Conservation (phyloP, 1,140 invertebrate species). For the Holcopasites calliopsidis region DNA sequence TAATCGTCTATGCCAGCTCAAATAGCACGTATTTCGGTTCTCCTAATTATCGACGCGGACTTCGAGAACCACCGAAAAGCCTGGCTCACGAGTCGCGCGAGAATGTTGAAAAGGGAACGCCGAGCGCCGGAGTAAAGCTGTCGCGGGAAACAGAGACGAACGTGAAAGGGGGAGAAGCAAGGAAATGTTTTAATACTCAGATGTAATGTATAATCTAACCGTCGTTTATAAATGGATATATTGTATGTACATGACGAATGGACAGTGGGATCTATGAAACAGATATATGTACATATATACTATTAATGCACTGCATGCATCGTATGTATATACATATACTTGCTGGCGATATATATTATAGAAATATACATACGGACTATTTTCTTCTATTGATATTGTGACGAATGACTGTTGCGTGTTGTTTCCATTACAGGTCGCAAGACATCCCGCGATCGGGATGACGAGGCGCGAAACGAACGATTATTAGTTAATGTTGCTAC, state of each 20-base stretch:
- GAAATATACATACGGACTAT: constrained; percentile 71
- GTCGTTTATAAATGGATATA: constrained; percentile 70
- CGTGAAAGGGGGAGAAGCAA: constrained; percentile 16
- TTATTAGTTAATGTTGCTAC: constrained; percentile 11
- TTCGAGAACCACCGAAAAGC: constrained; percentile 41
- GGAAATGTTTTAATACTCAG: constrained; percentile 68
- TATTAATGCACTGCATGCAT: constrained; percentile 52
- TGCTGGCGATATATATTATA: constrained; percentile 68
- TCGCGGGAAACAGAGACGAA: not conserved
- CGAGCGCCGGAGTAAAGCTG: constrained; percentile 28
- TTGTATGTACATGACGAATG: constrained; percentile 56
- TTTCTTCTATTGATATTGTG: constrained; percentile 76
- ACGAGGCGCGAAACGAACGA: constrained; percentile 30
- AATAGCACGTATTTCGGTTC: not conserved
- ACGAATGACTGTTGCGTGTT: constrained; percentile 70
- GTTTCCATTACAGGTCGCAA: constrained; percentile 62
- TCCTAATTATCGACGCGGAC: not conserved
- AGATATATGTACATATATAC: constrained; percentile 57
- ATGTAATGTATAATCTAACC: constrained; percentile 70
- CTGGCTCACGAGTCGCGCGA: constrained; percentile 49
- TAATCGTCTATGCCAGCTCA: not conserved
- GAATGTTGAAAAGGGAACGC: constrained; percentile 23
- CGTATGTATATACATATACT: constrained; percentile 53
- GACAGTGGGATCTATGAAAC: constrained; percentile 56
- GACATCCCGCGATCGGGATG: constrained; percentile 40